phyloP scores from a whole-genome alignment of 2,797 vertebrate genomes.

The Meriones psammophilus region DNA sequence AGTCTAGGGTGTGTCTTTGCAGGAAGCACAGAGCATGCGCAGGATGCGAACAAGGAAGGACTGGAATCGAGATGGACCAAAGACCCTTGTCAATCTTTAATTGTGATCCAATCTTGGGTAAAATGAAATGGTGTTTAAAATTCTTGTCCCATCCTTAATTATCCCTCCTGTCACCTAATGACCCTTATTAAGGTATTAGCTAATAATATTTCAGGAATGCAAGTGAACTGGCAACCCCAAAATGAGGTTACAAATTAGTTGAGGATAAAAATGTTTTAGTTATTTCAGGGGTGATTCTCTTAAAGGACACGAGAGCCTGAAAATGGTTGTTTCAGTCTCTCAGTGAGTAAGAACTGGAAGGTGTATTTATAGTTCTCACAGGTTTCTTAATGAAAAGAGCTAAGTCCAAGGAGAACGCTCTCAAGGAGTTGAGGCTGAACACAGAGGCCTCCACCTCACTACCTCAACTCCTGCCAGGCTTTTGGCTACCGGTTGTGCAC shows the following conservation, averaged over 20 bases:
- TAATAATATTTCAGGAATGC: slow-evolving; percentile 34
- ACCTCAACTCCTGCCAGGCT: background rate
- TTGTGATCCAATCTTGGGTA: background rate
- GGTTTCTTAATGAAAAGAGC: background rate
- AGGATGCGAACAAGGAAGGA: background rate
- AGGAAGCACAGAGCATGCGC: rapidly evolving
- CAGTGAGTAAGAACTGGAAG: background rate
- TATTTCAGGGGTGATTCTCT: background rate
- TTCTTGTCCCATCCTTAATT: background rate
- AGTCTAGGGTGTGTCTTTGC: background rate
- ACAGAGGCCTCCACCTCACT: background rate
- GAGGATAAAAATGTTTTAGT: background rate
- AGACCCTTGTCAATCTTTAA: background rate
- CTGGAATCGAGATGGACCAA: background rate
- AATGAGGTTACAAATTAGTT: background rate
- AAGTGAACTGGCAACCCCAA: slow-evolving; percentile 2
- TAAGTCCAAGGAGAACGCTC: background rate
- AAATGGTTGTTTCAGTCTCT: slow-evolving; percentile 20
- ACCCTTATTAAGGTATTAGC: slow-evolving; percentile 30
- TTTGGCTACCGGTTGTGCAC: background rate
- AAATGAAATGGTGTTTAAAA: slow-evolving; percentile 32
- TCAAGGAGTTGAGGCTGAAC: too few relatives aligned
- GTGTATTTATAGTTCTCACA: background rate
- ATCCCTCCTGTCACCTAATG: background rate
- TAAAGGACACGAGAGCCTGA: background rate